Base-by-base conservation (phyloP, 2,888 invertebrate species). In the Leptarthrus brevirostris region DNA sequence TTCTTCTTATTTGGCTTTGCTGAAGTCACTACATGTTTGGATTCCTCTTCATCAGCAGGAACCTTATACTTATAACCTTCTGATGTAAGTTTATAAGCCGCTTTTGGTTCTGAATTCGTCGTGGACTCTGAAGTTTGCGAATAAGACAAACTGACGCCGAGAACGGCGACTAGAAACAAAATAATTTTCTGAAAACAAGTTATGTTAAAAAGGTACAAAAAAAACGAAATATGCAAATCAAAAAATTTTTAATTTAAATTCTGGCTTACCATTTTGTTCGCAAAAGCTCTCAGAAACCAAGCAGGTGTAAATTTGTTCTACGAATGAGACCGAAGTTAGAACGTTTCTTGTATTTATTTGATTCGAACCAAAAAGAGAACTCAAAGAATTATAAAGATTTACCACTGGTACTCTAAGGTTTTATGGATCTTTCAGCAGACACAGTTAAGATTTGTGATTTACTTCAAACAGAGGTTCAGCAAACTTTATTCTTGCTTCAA, bases 271-370 rank as follows among this genome's bases (percentile, higher is more conserved):
- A 66, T 66, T 49, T 26, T 49, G 26, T 24, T 18, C 16, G 26
- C 49, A 66, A 24, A 47, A 47, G 16, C 20, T 12, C 24, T 16
- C 26, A 61, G 34, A 36, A 66, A 47, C 66, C 26, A 24, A 14
- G 10, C 66, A 66, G 66, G 24, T 10, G 66, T 47, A 49, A 24
- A 47, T 16, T 66, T 14, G 24, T 44, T 6, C 14, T 49, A 8
- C 44, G 49, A 66, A 66, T 66, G 66, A 66, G 66, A 22, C 49
- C 26, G 3, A 36, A 26, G 14, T 5, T 36, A 44, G 12, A 66
- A 44, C 47, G 49, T 47, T 66, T 49, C 66, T 66, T 66, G 49
- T 66, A 66, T 66, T 66, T 66, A 66, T 66, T 16, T 49, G 66
- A 24, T 26, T 30, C 8, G n/a, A n/a, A n/a, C n/a, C n/a, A n/a